Conservation (phyloP, 2,113 vertebrate species). For the Meleagris gallopavo region DNA sequence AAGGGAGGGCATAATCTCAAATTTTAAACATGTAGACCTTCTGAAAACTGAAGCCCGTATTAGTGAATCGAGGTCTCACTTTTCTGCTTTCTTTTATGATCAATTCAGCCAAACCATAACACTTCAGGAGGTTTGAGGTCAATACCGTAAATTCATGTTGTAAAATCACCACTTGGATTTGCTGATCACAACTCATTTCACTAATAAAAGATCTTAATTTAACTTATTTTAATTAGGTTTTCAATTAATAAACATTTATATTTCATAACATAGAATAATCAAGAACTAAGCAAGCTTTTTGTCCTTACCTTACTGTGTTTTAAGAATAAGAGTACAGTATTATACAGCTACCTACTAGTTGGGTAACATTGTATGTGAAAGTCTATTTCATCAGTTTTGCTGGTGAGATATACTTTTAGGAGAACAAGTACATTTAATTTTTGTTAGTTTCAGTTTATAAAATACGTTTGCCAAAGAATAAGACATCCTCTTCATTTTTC, state of each 20-base stretch:
- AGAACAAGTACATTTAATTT: background rate
- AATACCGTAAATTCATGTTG: background rate
- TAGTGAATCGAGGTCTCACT: background rate
- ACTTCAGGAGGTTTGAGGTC: fast-evolving
- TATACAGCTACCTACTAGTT: background rate
- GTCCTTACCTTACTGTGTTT: background rate
- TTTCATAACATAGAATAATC: background rate
- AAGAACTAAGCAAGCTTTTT: background rate
- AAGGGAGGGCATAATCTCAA: background rate
- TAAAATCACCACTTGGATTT: background rate
- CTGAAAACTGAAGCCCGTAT: background rate
- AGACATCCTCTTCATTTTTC: background rate
- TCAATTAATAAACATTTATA: background rate
- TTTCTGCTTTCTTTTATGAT: background rate
- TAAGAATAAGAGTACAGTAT: background rate
- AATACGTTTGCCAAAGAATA: background rate
- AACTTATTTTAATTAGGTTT: background rate
- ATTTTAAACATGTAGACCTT: background rate
- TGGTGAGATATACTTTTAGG: background rate
- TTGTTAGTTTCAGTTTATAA: background rate
- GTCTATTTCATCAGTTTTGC: background rate
- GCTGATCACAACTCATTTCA: background rate
- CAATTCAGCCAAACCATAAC: background rate
- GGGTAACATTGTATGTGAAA: background rate
- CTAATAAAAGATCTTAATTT: background rate